Evolutionary conservation across 1,140 invertebrate genomes (phyloP), one percentile per base, ranked within the genome.

Genomic region (Sarcophaga bullata): DNA sequence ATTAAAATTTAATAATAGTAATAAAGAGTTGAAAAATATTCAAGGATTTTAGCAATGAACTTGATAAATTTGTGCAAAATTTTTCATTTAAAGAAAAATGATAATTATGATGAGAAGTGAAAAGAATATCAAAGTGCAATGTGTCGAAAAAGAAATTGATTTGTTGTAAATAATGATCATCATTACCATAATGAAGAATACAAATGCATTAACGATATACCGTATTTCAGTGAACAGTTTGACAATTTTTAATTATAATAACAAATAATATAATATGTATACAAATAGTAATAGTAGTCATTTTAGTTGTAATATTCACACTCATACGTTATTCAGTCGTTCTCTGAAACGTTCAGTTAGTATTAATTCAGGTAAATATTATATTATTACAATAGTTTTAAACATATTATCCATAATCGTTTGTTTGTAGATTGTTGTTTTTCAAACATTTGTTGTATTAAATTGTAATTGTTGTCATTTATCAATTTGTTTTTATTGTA

Each of bases 341-440:
- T 78, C 75, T 17, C 19, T 78, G 10, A 78, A 78, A 46, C 75
- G 75, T 52, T 78, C 75, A 3, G 50, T 78, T 50, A 78, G 75
- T 25, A 52, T 78, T 52, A 78, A 78, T 78, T 17, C 75, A 78
- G 75, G 75, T 78, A 52, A 50, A 17, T 72, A 72, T 72, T 2
- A 37, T 37, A 37, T 37, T 68, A 68, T 68, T 8, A 68, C 17
- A 68, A 58, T 68, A 68, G 19, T 19, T 68, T 13, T 25, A 19
- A 68, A 8, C 19, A 17, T 68, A 8, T 68, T 19, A n/a, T n/a
- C n/a, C n/a, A n/a, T n/a, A n/a, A n/a, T 58, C 4, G 25, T 37
- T 37, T 37, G 6, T 15, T n/a, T 6, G n/a, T 58, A 15, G n/a
- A n/a, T 58, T 58, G 7, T 58, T 58, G 2, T 0, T 15, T 68